These are phyloP conservation scores for Blastomussa wellsi DNA, from an alignment of 92 coral and sea anemone species.

Conservation along the genomic window DNA sequence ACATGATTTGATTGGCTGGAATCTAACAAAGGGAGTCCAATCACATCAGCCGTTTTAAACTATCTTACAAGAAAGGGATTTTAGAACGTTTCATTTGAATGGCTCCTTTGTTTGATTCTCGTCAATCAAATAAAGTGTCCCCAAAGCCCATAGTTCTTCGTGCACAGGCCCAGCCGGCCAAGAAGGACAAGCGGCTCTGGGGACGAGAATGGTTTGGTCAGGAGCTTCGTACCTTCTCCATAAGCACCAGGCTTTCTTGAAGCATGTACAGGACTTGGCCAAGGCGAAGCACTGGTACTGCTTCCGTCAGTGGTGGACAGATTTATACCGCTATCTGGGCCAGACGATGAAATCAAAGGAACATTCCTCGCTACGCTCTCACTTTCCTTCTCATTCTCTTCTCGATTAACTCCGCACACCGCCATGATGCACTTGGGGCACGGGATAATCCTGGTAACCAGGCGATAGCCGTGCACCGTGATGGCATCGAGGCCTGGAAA, in stretches of 20 bases:
- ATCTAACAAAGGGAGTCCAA: too few relatives aligned
- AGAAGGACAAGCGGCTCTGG: too few relatives aligned
- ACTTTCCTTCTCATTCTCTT: slow-evolving; percentile 3
- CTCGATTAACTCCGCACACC: slow-evolving; percentile 61
- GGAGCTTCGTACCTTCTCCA: slow-evolving; percentile 23
- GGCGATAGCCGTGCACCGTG: slow-evolving; percentile 93
- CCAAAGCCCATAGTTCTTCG: too few relatives aligned
- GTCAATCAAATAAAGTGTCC: too few relatives aligned
- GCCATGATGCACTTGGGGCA: slow-evolving; percentile 86
- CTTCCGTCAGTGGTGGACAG: slow-evolving; percentile 84
- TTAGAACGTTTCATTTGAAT: too few relatives aligned
- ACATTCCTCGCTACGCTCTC: not conserved
- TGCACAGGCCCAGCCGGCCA: too few relatives aligned
- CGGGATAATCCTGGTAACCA: slow-evolving; percentile 87
- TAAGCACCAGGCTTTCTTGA: slow-evolving; percentile 33
- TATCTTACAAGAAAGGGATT: too few relatives aligned
- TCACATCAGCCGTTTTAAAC: too few relatives aligned
- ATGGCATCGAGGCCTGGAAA: slow-evolving; percentile 97
- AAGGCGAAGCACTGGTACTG: slow-evolving; percentile 82
- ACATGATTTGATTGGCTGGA: too few relatives aligned
- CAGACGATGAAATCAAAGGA: slow-evolving; percentile 13
- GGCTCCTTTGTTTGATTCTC: too few relatives aligned
- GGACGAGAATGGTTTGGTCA: too few relatives aligned
- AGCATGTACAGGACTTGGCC: slow-evolving; percentile 89
- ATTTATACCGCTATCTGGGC: slow-evolving; percentile 74